Evolutionary conservation across 1,140 invertebrate species (phyloP), one percentile per base, ranked within the genome.

Genomic region (Zophobas morio): DNA sequence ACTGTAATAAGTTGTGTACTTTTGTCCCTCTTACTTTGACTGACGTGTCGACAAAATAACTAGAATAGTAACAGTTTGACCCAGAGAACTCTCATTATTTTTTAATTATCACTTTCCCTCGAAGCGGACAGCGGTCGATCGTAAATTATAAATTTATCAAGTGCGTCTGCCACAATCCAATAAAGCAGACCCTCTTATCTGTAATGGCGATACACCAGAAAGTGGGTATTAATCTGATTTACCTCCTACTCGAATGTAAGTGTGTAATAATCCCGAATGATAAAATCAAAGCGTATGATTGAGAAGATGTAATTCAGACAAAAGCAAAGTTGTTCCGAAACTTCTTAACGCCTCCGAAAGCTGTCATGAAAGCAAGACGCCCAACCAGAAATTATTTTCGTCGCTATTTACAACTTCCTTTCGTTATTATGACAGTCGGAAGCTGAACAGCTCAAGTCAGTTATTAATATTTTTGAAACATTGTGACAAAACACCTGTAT

Each of bases 141-240:
- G 56, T 60, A 39, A 60, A 60, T 60, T 60, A 6, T 60, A 37
- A 60, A 60, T 60, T 46, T 60, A 60, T 60, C 56, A 60, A 60
- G 56, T 60, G 56, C 56, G 56, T 60, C 56, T 60, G 56, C 56
- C 56, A 60, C 56, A 60, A 60, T 60, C 56, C 56, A 60, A 60
- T 60, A 60, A 60, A 60, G 56, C 56, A 20, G 56, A 39, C 36
- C 56, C 56, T 60, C 56, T 60, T 60, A 60, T 60, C 56, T 37
- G 33, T 60, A 60, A 60, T 60, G 37, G 35, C 56, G 56, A 60
- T 60, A 37, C 56, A 60, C 6, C 36, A 60, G n/a, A 33, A 60
- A 60, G 56, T 60, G 6, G 56, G 56, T 60, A 1, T 60, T 60
- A 60, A 60, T 60, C 56, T 60, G 56, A 60, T 60, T 60, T 60